Evolutionary conservation across 2,797 vertebrate genomes (phyloP), one percentile per base, ranked within the genome.

Genomic region (Coluber constrictor): DNA sequence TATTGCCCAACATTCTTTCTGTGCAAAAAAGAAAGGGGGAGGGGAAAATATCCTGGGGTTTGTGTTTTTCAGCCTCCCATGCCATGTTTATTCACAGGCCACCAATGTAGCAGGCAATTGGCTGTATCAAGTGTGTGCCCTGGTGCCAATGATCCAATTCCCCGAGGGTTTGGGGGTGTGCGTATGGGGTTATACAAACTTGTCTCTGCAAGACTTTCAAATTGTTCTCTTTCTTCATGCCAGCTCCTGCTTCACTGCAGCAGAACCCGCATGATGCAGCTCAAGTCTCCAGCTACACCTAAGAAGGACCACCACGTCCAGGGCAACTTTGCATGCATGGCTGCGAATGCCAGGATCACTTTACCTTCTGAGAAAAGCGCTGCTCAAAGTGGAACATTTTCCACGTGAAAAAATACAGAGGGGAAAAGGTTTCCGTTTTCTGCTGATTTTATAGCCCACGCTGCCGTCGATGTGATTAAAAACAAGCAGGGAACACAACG

Each of bases 91-190:
- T 70, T 43, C 89, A 43, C 56, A 43, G 92, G 83, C 92, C 89
- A 70, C 89, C 89, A 70, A 74, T 89, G 23, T 29, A 93, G 89
- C 60, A 56, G 47, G 43, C 87, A 92, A 57, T n/a, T 61, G 91
- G 74, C 60, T 29, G 87, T 32, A 57, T 54, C 66, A 87, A n/a
- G 51, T 57, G 32, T 18, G 29, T 89, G 92, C 74, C 88, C 61
- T 57, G 6, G 70, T 93, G 92, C 92, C 89, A 90, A 57, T 90
- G 89, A 87, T 59, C 89, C 37, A 87, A 54, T 29, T 90, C 51
- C 61, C 43, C 9, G 2, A 37, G 18, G 74, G 61, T 23, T 61
- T 32, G 70, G 18, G 5, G 5, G 13, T 12, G 66, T 32, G n/a
- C 15, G 15, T 32, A 37, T 23, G 37, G 74, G 20, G 37, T 47